Conservation (phyloP, 2,797 vertebrate species). For the Chaenodraco wilsoni region DNA sequence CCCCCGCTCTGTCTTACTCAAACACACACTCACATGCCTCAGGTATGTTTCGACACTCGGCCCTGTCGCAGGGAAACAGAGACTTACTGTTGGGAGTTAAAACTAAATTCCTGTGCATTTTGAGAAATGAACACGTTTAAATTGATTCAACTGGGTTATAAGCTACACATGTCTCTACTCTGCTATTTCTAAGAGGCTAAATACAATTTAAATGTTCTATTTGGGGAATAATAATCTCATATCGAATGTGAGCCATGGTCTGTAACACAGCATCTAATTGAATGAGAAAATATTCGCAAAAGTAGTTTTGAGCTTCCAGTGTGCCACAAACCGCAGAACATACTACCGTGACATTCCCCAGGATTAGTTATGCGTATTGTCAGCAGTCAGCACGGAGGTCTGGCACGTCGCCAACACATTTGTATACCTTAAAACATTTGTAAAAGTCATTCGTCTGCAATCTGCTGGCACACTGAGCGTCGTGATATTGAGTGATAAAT, state of each 20-base stretch:
- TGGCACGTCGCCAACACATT: conserved; percentile 65
- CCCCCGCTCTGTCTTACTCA: conserved; percentile 24
- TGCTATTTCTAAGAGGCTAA: background rate
- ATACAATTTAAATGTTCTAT: background rate
- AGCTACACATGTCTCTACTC: background rate
- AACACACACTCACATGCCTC: conserved; percentile 51
- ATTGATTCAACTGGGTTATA: background rate
- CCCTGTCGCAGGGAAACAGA: conserved; percentile 26
- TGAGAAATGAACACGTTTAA: background rate
- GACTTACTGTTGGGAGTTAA: conserved; percentile 9
- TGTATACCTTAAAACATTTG: conserved; percentile 73
- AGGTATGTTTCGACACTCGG: conserved; percentile 49
- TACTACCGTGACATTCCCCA: conserved; percentile 63
- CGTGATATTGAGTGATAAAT: conserved; percentile 52
- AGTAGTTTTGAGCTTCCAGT: conserved; percentile 29
- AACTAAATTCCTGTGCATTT: background rate
- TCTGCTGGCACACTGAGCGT: conserved; percentile 44
- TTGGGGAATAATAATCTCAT: background rate
- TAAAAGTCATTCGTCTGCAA: conserved; percentile 63
- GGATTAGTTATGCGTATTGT: conserved; percentile 76
- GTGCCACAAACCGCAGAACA: conserved; percentile 45
- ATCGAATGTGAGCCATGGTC: background rate
- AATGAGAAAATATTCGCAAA: conserved; percentile 20
- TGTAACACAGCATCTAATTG: conserved; percentile 10
- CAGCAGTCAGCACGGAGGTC: conserved; percentile 72